phyloP scores from a whole-genome alignment of 2,113 vertebrate species.

The Antechinus stuartii region DNA sequence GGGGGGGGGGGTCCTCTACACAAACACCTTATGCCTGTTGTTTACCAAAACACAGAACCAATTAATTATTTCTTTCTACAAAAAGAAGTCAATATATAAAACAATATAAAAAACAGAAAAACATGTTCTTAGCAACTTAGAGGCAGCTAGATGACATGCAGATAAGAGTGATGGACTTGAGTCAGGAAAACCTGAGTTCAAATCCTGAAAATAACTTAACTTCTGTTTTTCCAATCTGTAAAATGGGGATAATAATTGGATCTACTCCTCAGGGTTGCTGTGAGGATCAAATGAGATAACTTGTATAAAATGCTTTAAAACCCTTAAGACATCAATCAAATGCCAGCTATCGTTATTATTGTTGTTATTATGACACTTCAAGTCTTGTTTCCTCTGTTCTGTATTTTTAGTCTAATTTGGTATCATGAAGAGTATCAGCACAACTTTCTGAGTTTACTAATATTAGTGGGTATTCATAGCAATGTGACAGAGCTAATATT shows the following conservation, averaged over 20 bases:
- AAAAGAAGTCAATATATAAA: not conserved
- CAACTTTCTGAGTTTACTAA: not conserved
- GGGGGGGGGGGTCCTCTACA: not conserved
- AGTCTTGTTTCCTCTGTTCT: not conserved
- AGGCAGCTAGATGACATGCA: not conserved
- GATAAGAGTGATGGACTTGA: not conserved
- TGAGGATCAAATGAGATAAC: not conserved
- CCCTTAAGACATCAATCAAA: not conserved
- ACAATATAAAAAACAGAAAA: not conserved
- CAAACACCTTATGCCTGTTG: not conserved
- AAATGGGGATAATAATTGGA: not conserved
- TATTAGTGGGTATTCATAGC: too few species aligned
- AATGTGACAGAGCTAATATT: accelerated
- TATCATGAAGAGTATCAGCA: not conserved
- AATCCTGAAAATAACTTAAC: not conserved
- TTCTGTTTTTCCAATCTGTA: not conserved
- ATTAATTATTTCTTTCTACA: not conserved
- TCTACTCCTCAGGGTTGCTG: not conserved
- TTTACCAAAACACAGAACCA: not conserved
- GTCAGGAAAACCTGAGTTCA: not conserved
- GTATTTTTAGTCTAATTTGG: constrained; percentile 1
- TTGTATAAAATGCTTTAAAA: not conserved
- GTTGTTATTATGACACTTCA: not conserved
- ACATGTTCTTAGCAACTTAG: not conserved
- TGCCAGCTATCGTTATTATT: not conserved